A percentile compares a stretch with the other conserved stretches of the same genome.
Conservation (phyloP, 2,113 vertebrate genomes). For the Triplophysa dalaica region DNA sequence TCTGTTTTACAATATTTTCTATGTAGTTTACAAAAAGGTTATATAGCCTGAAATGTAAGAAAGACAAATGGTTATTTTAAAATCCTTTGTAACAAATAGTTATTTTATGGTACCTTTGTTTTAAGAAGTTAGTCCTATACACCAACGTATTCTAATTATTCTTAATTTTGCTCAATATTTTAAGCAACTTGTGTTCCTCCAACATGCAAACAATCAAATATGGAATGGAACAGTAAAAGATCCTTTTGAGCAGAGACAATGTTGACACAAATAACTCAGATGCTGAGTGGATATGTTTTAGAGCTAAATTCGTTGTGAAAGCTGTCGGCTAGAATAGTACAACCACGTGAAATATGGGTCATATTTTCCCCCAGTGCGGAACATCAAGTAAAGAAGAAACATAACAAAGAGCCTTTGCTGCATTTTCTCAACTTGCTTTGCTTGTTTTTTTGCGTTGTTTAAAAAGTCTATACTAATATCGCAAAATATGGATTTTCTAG, state of each 20-base stretch:
- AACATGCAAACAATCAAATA: background rate
- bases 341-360: conserved; percentile 68
- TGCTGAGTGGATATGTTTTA: conserved; percentile 21
- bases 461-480: no score
- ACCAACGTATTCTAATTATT: background rate
- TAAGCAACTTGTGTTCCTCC: background rate
- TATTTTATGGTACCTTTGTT: no score
- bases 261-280: background rate
- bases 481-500: no score
- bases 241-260: background rate
- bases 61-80: no score
- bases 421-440: no score
- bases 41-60: no score
- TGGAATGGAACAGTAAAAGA: background rate
- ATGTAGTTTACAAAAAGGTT: no score
- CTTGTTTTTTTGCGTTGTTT: background rate
- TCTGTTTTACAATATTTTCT: no score
- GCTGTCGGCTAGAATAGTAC: conserved; percentile 64
- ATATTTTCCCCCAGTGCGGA: conserved; percentile 56
- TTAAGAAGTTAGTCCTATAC: no score
- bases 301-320: conserved; percentile 66
- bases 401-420: no score
- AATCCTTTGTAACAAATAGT: no score
- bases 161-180: background rate
- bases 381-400: conserved; percentile 18